These are phyloP conservation scores for Monochamus alternatus DNA, from an alignment of 2,888 invertebrate genomes.

Conservation along the genomic window DNA sequence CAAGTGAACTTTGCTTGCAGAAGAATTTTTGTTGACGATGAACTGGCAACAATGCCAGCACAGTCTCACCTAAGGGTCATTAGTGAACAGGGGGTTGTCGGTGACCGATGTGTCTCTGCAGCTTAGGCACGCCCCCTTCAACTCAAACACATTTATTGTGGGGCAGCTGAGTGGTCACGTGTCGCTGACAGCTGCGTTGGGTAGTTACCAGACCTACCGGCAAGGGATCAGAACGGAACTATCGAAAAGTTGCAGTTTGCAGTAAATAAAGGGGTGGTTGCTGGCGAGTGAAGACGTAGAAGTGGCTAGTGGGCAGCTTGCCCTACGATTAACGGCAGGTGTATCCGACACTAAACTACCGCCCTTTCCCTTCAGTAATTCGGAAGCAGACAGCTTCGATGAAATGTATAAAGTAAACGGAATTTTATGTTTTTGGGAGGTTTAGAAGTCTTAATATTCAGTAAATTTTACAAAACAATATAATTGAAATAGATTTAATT, in stretches of 20 bases:
- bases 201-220: constrained; percentile 22
- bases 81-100: constrained; percentile 3
- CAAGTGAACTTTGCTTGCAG: too few species aligned
- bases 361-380: too few species aligned
- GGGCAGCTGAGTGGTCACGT: constrained; percentile 31
- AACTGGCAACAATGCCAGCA: background rate
- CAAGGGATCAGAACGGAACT: constrained; percentile 9
- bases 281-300: background rate
- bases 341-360: too few species aligned
- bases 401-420: too few species aligned
- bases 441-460: too few species aligned
- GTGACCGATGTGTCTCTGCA: constrained; percentile 2
- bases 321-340: too few species aligned
- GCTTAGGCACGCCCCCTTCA: constrained; percentile 9
- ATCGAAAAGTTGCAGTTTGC: background rate
- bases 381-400: too few species aligned
- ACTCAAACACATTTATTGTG: constrained; percentile 25
- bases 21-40: background rate
- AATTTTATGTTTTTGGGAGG: too few species aligned
- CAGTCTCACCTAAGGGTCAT: constrained; percentile 8
- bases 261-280: constrained; percentile 15
- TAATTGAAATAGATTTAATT: too few species aligned
- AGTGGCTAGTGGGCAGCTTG: too few species aligned
- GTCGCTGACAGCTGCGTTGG: constrained; percentile 28
- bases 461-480: too few species aligned